Evolutionary conservation across 1,140 invertebrate species (phyloP).

Genomic region (Brachionus paranguensis): DNA sequence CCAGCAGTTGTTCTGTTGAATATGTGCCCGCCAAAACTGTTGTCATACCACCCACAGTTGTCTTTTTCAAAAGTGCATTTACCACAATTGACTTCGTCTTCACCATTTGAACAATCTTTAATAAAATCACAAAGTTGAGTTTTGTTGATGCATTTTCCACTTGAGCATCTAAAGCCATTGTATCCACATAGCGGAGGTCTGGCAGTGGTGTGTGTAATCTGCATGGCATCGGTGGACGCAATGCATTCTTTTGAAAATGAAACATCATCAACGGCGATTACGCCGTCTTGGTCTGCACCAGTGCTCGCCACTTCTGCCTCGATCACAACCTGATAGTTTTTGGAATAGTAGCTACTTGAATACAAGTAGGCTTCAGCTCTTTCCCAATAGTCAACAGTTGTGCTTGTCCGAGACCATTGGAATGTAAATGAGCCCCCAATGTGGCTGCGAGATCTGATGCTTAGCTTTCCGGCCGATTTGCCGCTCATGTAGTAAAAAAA

Average conservation of each 20-base stretch:
- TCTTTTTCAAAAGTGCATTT: constrained; percentile 49
- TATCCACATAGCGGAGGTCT: constrained; percentile 43
- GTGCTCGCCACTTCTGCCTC: constrained; percentile 39
- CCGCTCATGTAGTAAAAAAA: constrained; percentile 53
- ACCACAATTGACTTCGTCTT: constrained; percentile 51
- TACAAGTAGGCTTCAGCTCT: neutral
- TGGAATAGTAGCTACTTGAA: neutral
- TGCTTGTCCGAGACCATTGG: constrained; percentile 41
- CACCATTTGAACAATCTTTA: constrained; percentile 46
- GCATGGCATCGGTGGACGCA: neutral
- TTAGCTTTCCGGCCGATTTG: constrained; percentile 44
- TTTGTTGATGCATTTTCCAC: constrained; percentile 43
- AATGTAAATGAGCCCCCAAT: constrained; percentile 45
- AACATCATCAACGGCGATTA: constrained; percentile 54
- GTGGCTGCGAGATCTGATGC: constrained; percentile 45
- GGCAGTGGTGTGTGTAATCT: constrained; percentile 42
- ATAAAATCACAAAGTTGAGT: constrained; percentile 50
- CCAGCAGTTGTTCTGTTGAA: constrained; percentile 46
- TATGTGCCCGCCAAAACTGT: constrained; percentile 38
- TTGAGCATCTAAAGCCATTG: constrained; percentile 44
- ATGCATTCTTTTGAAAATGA: constrained; percentile 48
- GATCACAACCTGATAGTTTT: neutral
- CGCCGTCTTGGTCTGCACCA: constrained; percentile 45
- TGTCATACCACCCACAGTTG: constrained; percentile 42
- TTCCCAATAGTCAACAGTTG: constrained; percentile 8